Percentiles rank a stretch among this genome's conserved stretches.
Conservation (phyloP, 2,797 vertebrate species). For the Amphiprion clarkii region DNA sequence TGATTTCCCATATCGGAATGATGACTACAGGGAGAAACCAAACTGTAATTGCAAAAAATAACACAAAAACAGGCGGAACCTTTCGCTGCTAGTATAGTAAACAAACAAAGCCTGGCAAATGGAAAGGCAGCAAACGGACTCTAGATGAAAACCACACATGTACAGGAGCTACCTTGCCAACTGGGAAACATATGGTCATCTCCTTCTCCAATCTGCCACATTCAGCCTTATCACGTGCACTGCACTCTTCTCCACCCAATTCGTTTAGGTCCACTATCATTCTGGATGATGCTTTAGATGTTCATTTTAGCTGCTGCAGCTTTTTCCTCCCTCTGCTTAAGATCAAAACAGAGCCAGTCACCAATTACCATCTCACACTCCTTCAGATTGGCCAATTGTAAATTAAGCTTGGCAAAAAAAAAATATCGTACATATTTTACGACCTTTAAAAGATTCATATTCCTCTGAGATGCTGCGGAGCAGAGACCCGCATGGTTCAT, state of each 20-base stretch:
- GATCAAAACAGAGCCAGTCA: slow-evolving; percentile 57
- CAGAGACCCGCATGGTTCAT: slow-evolving; percentile 31
- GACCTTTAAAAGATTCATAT: slow-evolving; percentile 68
- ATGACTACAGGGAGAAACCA: neutral
- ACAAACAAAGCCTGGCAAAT: neutral
- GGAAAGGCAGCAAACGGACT: slow-evolving; percentile 11
- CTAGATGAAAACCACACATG: slow-evolving; percentile 43
- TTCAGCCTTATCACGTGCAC: slow-evolving; percentile 27
- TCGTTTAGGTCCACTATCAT: slow-evolving; percentile 37
- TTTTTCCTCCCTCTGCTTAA: slow-evolving; percentile 43
- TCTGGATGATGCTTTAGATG: slow-evolving; percentile 23
- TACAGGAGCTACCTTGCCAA: slow-evolving; percentile 25
- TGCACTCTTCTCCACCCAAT: slow-evolving; percentile 32
- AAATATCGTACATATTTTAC: slow-evolving; percentile 64
- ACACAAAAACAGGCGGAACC: neutral
- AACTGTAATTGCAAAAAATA: neutral
- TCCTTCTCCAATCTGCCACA: slow-evolving; percentile 27
- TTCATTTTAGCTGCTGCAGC: slow-evolving; percentile 61
- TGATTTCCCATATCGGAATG: neutral
- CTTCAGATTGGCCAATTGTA: slow-evolving; percentile 57
- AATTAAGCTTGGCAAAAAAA: slow-evolving; percentile 67
- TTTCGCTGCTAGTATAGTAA: neutral
- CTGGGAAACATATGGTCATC: slow-evolving; percentile 31
- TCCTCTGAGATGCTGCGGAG: slow-evolving; percentile 42
- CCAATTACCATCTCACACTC: slow-evolving; percentile 70